A percentile compares a stretch with the other conserved stretches of the same genome.
Conservation (phyloP, 64 coral and sea anemone species). For the Trachythela sp. region DNA sequence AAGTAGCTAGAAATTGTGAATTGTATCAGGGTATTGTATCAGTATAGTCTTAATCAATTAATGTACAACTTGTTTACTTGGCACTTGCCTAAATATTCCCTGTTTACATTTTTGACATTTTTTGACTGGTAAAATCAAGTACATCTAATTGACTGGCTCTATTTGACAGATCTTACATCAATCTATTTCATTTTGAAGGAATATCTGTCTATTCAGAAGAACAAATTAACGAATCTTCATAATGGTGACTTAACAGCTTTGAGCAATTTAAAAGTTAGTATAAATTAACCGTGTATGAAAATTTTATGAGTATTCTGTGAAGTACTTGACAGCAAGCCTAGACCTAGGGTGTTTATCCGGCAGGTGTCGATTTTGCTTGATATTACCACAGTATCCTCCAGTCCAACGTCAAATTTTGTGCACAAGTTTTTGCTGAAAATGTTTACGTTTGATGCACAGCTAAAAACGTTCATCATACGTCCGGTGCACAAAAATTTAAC, state of each 20-base stretch:
- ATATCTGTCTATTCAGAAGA: constrained; percentile 85
- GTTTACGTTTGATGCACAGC: no score
- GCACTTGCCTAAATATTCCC: background rate
- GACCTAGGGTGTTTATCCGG: no score
- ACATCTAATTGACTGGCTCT: background rate
- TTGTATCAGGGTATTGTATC: background rate
- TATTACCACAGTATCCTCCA: no score
- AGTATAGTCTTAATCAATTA: no score
- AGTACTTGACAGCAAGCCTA: background rate
- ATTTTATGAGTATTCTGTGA: no score
- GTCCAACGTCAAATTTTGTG: no score
- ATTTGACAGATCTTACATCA: background rate
- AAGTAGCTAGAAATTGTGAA: background rate
- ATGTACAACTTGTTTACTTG: no score
- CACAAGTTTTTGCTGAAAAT: no score
- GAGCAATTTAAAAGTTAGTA: constrained; percentile 73
- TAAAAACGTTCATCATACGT: no score
- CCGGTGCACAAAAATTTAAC: no score
- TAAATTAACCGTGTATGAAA: background rate
- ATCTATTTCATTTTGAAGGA: constrained; percentile 37
- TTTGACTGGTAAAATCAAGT: background rate
- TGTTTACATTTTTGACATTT: background rate
- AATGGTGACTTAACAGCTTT: constrained; percentile 67
- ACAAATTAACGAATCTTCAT: constrained; percentile 79
- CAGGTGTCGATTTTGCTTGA: no score